A percentile compares a stretch with the other conserved stretches of the same genome.
Evolutionary conservation across 2,797 vertebrate genomes (phyloP).

Genomic region (Odontamblyopus rebecca): DNA sequence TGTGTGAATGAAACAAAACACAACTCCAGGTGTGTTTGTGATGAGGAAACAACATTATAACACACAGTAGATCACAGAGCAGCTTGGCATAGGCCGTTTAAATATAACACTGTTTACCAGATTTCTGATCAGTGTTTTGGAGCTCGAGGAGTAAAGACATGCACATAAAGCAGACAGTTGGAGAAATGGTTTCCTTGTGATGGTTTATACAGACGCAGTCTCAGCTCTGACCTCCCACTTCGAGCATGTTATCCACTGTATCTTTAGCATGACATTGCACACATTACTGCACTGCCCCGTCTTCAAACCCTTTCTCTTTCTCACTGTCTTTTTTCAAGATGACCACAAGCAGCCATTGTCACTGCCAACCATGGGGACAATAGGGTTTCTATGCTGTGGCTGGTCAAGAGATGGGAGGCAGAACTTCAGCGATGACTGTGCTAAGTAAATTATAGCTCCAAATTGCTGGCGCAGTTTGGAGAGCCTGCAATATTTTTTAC

Average conservation of each 20-base stretch:
- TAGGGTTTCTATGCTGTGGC: slow-evolving; percentile 72
- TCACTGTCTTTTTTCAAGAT: slow-evolving; percentile 57
- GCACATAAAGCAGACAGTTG: slow-evolving; percentile 29
- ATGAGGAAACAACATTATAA: too few species aligned
- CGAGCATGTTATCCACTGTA: slow-evolving; percentile 49
- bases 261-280: slow-evolving; percentile 59
- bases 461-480: slow-evolving; percentile 53
- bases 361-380: slow-evolving; percentile 69
- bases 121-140: too few species aligned
- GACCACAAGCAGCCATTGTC: slow-evolving; percentile 78
- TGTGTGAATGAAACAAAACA: too few species aligned
- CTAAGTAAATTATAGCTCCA: slow-evolving; percentile 76
- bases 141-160: slow-evolving; percentile 4
- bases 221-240: slow-evolving; percentile 42
- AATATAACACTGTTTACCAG: too few species aligned
- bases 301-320: slow-evolving; percentile 41
- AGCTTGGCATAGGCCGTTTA: too few species aligned
- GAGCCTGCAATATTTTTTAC: slow-evolving; percentile 38
- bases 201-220: slow-evolving; percentile 35
- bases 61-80: too few species aligned
- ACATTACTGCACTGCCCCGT: slow-evolving; percentile 55
- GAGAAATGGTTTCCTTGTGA: slow-evolving; percentile 50
- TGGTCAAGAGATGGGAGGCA: slow-evolving; percentile 64
- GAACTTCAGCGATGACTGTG: slow-evolving; percentile 68
- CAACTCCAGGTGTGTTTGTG: too few species aligned